Percentiles rank a stretch among this genome's conserved stretches.
These are phyloP conservation scores for Nannobrachium achirus DNA, from an alignment of 2,113 vertebrate genomes.

Conservation along the genomic window DNA sequence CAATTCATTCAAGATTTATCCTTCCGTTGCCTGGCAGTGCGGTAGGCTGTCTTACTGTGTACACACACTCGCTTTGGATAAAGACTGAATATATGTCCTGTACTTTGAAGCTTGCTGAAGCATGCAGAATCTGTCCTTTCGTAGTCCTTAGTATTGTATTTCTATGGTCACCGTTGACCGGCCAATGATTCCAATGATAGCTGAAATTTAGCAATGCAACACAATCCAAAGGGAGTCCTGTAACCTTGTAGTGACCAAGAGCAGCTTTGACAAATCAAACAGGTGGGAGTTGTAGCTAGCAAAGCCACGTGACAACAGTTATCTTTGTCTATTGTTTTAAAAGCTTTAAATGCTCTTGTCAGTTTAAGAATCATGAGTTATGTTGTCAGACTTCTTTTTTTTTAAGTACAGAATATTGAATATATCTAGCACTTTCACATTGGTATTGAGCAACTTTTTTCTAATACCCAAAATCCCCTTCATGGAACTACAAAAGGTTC, in stretches of 20 bases:
- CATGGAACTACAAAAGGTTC: constrained; percentile 34
- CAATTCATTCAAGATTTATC: constrained; percentile 43
- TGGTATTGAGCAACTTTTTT: constrained; percentile 13
- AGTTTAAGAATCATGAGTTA: constrained; percentile 39
- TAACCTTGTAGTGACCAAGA: constrained; percentile 56
- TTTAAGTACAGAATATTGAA: constrained; percentile 58
- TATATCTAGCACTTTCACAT: constrained; percentile 43
- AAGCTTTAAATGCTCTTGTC: constrained; percentile 66
- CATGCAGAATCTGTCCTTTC: constrained; percentile 61
- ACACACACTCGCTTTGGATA: constrained; percentile 73
- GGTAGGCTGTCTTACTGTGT: constrained; percentile 53
- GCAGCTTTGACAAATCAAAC: constrained; percentile 74
- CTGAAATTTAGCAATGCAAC: constrained; percentile 42
- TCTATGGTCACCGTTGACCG: constrained; percentile 44
- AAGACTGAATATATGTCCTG: constrained; percentile 64
- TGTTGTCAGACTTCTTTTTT: constrained; percentile 31
- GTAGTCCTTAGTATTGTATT: constrained; percentile 47
- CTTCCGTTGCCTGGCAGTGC: constrained; percentile 39
- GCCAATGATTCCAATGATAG: constrained; percentile 27
- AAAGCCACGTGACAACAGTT: constrained; percentile 24
- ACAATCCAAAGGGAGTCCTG: constrained; percentile 63
- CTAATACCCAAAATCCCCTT: constrained; percentile 31
- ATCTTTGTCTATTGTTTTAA: constrained; percentile 41
- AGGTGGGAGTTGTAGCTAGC: constrained; percentile 44
- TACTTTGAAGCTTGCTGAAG: constrained; percentile 61